A percentile compares a stretch with the other conserved stretches of the same genome.
Conservation (phyloP, 2,888 invertebrate species). For the Gortyna flavago region DNA sequence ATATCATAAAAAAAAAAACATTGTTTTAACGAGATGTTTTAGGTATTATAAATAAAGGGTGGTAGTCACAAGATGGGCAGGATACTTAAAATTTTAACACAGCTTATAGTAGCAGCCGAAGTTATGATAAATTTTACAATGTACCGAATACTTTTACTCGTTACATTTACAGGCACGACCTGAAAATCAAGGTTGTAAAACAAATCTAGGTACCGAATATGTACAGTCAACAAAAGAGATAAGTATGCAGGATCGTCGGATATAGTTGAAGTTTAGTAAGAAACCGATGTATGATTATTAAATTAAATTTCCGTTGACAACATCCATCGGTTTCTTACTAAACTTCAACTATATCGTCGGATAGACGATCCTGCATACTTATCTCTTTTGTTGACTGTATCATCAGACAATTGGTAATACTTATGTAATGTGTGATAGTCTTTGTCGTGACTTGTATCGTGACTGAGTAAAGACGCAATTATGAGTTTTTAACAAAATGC, state of each 20-base stretch:
- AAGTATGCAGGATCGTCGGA: no score
- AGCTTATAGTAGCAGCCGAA: slow-evolving; percentile 18
- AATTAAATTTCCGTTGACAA: no score
- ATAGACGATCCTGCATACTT: no score
- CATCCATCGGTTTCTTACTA: no score
- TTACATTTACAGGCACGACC: slow-evolving; percentile 18
- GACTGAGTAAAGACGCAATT: not conserved
- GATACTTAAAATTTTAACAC: slow-evolving; percentile 44
- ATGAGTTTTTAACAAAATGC: not conserved
- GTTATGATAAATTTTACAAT: slow-evolving; percentile 44
- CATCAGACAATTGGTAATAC: slow-evolving; percentile 1
- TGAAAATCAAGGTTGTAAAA: slow-evolving; percentile 37
- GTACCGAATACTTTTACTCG: slow-evolving; percentile 17
- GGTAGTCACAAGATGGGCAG: slow-evolving; percentile 12
- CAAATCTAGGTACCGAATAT: slow-evolving; percentile 19
- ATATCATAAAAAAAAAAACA: slow-evolving; percentile 34
- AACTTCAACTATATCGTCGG: no score
- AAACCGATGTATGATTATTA: no score
- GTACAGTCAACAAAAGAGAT: no score
- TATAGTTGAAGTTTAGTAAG: no score
- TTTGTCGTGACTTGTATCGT: not conserved
- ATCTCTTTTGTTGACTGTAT: no score
- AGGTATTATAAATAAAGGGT: slow-evolving; percentile 47
- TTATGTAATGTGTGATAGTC: not conserved
- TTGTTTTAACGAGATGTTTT: slow-evolving; percentile 32